Evolutionary conservation across 2,888 invertebrate genomes (phyloP).

Genomic region (Vesta saturnalis): DNA sequence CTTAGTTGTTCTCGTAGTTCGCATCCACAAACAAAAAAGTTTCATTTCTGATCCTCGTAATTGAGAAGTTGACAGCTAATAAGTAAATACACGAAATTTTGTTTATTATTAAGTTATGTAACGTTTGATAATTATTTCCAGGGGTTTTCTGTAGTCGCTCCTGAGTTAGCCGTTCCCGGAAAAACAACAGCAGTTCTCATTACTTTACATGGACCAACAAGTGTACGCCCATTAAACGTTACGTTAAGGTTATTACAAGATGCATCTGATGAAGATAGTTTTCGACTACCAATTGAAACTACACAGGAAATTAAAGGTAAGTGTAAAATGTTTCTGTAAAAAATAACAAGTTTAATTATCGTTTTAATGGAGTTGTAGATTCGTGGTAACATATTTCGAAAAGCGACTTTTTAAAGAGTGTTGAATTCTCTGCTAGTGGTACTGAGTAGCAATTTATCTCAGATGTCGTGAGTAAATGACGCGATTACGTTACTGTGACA

Average conservation of each 20-base stretch:
- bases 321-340: conserved; percentile 26
- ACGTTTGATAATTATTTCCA: conserved; percentile 55
- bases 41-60: too few species aligned
- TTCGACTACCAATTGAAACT: conserved; percentile 53
- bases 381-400: too few species aligned
- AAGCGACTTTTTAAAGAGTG: background rate
- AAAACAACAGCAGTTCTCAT: conserved; percentile 73
- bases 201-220: conserved; percentile 67
- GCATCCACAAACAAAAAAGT: too few species aligned
- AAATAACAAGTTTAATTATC: background rate
- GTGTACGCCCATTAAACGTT: conserved; percentile 67
- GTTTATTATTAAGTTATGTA: background rate
- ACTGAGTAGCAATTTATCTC: conserved; percentile 26
- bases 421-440: conserved; percentile 12
- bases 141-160: conserved; percentile 75
- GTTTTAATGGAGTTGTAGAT: too few species aligned
- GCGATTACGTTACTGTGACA: conserved; percentile 23
- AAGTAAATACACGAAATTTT: background rate
- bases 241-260: conserved; percentile 65
- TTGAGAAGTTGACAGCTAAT: too few species aligned
- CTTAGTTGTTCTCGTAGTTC: too few species aligned
- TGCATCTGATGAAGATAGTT: conserved; percentile 41
- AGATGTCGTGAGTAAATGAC: conserved; percentile 20
- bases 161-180: conserved; percentile 73
- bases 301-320: conserved; percentile 59